Evolutionary conservation across 2,888 invertebrate species (phyloP).

Genomic region (Liposcelis brunnea): DNA sequence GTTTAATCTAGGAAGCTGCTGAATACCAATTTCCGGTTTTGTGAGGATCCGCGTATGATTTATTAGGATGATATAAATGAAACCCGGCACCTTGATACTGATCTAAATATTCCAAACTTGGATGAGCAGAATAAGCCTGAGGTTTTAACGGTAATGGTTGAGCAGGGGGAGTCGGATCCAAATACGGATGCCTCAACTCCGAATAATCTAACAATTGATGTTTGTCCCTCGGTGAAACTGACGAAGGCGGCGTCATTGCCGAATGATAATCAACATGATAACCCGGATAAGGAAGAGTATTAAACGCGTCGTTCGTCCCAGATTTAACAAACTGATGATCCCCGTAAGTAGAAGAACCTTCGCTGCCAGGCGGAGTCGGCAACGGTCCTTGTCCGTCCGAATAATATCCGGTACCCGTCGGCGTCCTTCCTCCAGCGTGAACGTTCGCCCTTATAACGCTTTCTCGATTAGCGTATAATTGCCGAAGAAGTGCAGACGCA

Average conservation of each 20-base stretch:
- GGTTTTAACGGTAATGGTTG: conserved; percentile 70
- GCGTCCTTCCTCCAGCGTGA: conserved; percentile 22
- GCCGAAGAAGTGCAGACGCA: conserved; percentile 74
- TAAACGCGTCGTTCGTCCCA: conserved; percentile 34
- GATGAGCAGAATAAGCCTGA: conserved; percentile 53
- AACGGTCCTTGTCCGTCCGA: conserved; percentile 40
- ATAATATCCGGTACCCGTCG: conserved; percentile 28
- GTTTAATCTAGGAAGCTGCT: conserved; percentile 55
- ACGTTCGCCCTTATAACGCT: conserved; percentile 87
- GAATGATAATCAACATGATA: conserved; percentile 57
- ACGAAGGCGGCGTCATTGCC: conserved; percentile 94
- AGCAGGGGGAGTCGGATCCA: conserved; percentile 41
- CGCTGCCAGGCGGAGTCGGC: conserved; percentile 81
- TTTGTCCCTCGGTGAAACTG: conserved; percentile 84
- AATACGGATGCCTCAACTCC: conserved; percentile 38
- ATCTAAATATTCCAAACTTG: conserved; percentile 14
- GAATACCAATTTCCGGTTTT: conserved; percentile 60
- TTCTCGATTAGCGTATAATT: conserved; percentile 83
- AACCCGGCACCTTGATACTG: conserved; percentile 45
- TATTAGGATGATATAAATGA: conserved; percentile 69
- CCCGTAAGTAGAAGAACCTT: conserved; percentile 48
- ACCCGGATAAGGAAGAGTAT: conserved; percentile 46
- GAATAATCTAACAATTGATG: conserved; percentile 39
- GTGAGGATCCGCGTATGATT: conserved; percentile 29
- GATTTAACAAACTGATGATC: conserved; percentile 40